phyloP scores from a whole-genome alignment of 2,797 vertebrate genomes.

The Parauchenoglanis punctatus region DNA sequence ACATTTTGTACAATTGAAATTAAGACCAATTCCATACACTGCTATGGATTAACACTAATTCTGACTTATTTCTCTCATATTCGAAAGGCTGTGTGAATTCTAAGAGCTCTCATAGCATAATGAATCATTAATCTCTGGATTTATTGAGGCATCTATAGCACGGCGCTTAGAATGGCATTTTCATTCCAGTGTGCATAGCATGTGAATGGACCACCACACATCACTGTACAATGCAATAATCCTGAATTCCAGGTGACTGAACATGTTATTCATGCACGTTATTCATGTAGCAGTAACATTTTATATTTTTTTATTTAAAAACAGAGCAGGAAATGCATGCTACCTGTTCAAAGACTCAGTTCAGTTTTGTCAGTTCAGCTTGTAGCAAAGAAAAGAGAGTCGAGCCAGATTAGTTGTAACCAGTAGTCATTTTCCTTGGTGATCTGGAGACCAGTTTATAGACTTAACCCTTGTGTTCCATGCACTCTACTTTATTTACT shows the following conservation, averaged over 20 bases:
- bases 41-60: conserved; percentile 9
- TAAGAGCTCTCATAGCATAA: conserved; percentile 2
- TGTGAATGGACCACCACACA: background rate
- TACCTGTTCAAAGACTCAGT: background rate
- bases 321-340: background rate
- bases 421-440: background rate
- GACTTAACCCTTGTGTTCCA: background rate
- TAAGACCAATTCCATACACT: background rate
- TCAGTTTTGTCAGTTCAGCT: background rate
- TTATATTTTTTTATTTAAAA: background rate
- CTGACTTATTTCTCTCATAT: background rate
- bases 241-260: background rate
- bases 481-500: background rate
- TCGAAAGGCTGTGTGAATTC: conserved; percentile 7
- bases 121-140: background rate
- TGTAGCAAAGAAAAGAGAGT: background rate
- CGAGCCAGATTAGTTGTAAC: background rate
- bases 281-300: background rate
- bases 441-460: background rate
- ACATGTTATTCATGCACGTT: background rate
- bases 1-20: conserved; percentile 18
- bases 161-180: background rate
- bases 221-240: background rate
- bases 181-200: background rate
- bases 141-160: background rate